Percentiles rank a stretch among this genome's conserved stretches.
phyloP scores from a whole-genome alignment of 2,888 invertebrate genomes.

The Pharmacophagus antenor region DNA sequence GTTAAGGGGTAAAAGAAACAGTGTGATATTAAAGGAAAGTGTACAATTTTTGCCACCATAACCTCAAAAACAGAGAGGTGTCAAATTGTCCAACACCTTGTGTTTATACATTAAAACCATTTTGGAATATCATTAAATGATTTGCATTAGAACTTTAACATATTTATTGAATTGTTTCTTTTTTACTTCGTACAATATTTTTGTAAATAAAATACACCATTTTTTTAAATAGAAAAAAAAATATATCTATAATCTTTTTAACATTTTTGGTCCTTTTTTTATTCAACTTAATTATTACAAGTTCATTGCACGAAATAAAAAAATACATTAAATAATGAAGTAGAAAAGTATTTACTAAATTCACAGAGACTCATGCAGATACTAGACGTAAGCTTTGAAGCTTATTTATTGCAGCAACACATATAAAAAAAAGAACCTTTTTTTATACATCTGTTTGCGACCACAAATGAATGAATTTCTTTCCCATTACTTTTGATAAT shows the following conservation, averaged over 20 bases:
- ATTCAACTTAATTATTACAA: neutral
- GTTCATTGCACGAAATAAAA: neutral
- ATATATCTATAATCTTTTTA: no score
- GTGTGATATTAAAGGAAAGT: neutral
- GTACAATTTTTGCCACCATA: slow-evolving; percentile 11
- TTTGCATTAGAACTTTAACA: neutral
- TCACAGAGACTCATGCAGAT: slow-evolving; percentile 63
- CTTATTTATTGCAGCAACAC: slow-evolving; percentile 58
- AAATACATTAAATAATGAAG: neutral
- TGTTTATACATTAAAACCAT: neutral
- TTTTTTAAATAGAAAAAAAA: no score
- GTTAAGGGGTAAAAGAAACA: neutral
- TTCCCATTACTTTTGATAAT: neutral
- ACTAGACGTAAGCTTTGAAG: slow-evolving; percentile 59
- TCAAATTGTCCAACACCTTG: slow-evolving; percentile 11
- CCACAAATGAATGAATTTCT: slow-evolving; percentile 19
- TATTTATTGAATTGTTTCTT: slow-evolving; percentile 41
- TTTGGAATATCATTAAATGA: neutral
- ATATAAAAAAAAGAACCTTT: slow-evolving; percentile 45
- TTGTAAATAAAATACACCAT: neutral
- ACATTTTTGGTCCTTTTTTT: neutral
- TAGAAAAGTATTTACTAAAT: neutral
- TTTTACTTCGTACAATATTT: slow-evolving; percentile 37
- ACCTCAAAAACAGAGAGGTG: neutral
- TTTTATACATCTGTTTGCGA: slow-evolving; percentile 46